Base-by-base conservation (phyloP, 1,140 invertebrate genomes). In the Drosophila ficusphila region DNA sequence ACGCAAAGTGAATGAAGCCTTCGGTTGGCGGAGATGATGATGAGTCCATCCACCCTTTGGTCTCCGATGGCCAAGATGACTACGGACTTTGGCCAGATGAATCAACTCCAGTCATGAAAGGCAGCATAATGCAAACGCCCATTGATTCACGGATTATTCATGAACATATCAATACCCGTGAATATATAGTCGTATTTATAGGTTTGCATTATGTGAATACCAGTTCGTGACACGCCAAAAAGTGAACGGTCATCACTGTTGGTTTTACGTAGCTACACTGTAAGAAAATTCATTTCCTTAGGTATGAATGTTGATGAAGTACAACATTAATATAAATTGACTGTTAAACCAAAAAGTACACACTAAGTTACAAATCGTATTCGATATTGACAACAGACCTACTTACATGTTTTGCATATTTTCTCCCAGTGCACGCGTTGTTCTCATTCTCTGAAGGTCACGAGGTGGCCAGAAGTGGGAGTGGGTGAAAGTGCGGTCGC, bases 371-470 rank as follows among this genome's bases (percentile, higher is more conserved):
- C n/a, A n/a, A n/a, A n/a, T n/a, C n/a, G n/a, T n/a, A n/a, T n/a
- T n/a, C n/a, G n/a, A n/a, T n/a, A n/a, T n/a, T n/a, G n/a, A n/a
- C n/a, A n/a, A n/a, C n/a, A n/a, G n/a, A n/a, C n/a, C n/a, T 16
- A 39, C 7, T 14, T 9, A 4, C 9, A 34, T n/a, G n/a, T n/a
- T n/a, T n/a, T 27, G 1, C 3, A 3, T 0, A 3, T 1, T 16
- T 62, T 62, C 16, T 34, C 8, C 21, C 16, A 62, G 56, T 61
- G 29, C 39, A 41, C 7, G 18, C 25, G 5, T 11, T 60, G 53
- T 18, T 60, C 25, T 29, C 34, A 34, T 52, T 39, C 18, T 41
- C 48, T 75, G 77, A 70, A 75, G 76, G 76, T 79, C 76, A 70
- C 27, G 19, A 36, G 27, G 21, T 23, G 42, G 41, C n/a, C 21